Base-by-base conservation (phyloP, 2,797 vertebrate genomes). In the Neosilurus mollespiculum region DNA sequence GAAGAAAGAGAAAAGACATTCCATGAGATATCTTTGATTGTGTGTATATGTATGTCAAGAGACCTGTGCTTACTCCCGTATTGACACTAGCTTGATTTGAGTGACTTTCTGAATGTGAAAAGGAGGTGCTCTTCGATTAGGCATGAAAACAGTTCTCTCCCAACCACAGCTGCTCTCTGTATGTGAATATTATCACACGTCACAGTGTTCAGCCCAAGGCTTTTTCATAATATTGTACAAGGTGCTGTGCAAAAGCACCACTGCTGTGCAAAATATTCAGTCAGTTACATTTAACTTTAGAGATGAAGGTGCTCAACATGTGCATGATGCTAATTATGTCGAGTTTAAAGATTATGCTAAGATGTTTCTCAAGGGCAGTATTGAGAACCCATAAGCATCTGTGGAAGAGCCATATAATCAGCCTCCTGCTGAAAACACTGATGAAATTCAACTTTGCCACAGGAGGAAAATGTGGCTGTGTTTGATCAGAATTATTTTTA, bases 101-200 rank as follows among this genome's bases (percentile, higher is more conserved):
- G 34, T 12, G n/a, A 71, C 75, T 75, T 49, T 75, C 22, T 67
- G 76, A 15, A 49, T 69, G 76, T 61, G 64, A 54, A 73, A 53
- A 65, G 37, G 51, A 66, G 15, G 69, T 92, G 91, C 87, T 90
- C 0, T 80, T 87, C 87, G 72, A 83, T 86, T 91, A 91, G 84
- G 81, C 87, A 87, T 88, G 87, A 90, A 92, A 93, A 90, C 88
- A 89, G 87, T 90, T 89, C 85, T 89, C 83, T 86, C 73, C 82
- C 80, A 86, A 88, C 89, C 88, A 58, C 91, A 91, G 91, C 92
- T 91, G 92, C 88, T 83, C 88, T 90, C 87, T 89, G 78, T 87
- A 80, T 89, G 88, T 90, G 91, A 92, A 92, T 90, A 93, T 83
- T 92, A 90, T 84, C 92, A 94, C 89, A 92, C 91, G 93, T 81